A percentile compares a stretch with the other conserved stretches of the same genome.
phyloP scores from a whole-genome alignment of 2,888 invertebrate species.

The Zonitis immaculata region DNA sequence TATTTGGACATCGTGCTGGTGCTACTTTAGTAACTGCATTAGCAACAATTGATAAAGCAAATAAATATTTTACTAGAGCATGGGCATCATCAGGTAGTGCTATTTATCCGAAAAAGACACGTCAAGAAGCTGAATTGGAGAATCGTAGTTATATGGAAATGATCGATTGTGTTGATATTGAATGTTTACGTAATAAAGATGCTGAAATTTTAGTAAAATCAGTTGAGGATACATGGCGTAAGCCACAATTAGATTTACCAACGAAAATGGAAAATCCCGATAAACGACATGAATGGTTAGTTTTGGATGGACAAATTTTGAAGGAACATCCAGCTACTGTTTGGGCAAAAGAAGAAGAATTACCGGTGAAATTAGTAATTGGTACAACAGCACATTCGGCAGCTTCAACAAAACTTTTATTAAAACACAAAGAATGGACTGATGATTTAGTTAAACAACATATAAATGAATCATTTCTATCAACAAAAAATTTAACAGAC shows the following conservation, averaged over 20 bases:
- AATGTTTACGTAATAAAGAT: slow-evolving; percentile 55
- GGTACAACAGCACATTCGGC: slow-evolving; percentile 73
- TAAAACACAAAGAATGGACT: slow-evolving; percentile 63
- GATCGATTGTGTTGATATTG: slow-evolving; percentile 49
- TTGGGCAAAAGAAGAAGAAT: slow-evolving; percentile 53
- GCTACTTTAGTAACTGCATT: slow-evolving; percentile 78
- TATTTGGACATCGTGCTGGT: slow-evolving; percentile 78
- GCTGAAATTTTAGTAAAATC: slow-evolving; percentile 59
- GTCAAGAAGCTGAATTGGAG: slow-evolving; percentile 57
- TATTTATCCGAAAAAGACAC: slow-evolving; percentile 62
- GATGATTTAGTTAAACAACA: slow-evolving; percentile 60
- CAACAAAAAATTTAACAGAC: slow-evolving; percentile 58
- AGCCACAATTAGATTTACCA: slow-evolving; percentile 56
- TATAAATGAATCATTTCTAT: slow-evolving; percentile 61
- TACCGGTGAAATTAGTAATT: slow-evolving; percentile 56
- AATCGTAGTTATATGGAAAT: slow-evolving; percentile 59
- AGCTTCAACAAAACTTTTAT: slow-evolving; percentile 57
- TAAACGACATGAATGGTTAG: slow-evolving; percentile 67
- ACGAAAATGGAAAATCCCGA: slow-evolving; percentile 52
- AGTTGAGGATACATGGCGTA: slow-evolving; percentile 69
- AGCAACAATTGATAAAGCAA: slow-evolving; percentile 54
- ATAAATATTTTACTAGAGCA: slow-evolving; percentile 63
- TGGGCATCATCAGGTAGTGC: slow-evolving; percentile 79
- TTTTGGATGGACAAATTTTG: slow-evolving; percentile 64
- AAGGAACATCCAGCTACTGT: slow-evolving; percentile 62